A percentile compares a stretch with the other conserved stretches of the same genome.
Evolutionary conservation across 1,140 invertebrate species (phyloP).

Genomic region (Eufriesea mexicana): DNA sequence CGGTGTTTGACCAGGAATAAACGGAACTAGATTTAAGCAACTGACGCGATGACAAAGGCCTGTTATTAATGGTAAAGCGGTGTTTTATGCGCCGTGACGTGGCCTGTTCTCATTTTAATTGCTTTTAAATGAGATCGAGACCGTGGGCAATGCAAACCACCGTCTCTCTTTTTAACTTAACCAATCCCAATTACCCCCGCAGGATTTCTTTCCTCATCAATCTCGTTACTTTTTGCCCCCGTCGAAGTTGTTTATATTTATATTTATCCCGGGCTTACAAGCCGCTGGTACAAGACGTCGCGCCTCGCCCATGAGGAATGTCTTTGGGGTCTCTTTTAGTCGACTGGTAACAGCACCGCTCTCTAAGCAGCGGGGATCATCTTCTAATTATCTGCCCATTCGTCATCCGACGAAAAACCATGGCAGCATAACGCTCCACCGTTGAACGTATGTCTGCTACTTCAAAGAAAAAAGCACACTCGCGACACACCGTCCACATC

Average conservation of each 20-base stretch:
- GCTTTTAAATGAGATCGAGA: conserved; percentile 36
- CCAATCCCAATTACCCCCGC: conserved; percentile 64
- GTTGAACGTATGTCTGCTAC: conserved; percentile 26
- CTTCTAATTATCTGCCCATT: conserved; percentile 77
- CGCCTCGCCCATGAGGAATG: conserved; percentile 63
- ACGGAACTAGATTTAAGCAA: conserved; percentile 7
- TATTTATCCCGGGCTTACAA: conserved; percentile 68
- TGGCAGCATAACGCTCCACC: conserved; percentile 39
- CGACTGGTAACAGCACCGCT: conserved; percentile 63
- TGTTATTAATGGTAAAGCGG: conserved; percentile 11
- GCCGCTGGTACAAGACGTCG: conserved; percentile 58
- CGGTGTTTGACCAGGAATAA: neutral
- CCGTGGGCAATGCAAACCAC: neutral
- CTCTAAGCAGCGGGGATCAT: conserved; percentile 68
- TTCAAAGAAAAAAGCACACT: conserved; percentile 15
- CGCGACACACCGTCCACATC: neutral
- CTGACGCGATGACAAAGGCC: neutral
- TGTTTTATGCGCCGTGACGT: conserved; percentile 14
- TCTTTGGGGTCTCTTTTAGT: conserved; percentile 65
- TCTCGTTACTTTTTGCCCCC: conserved; percentile 63
- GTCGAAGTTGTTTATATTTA: conserved; percentile 74
- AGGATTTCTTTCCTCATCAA: conserved; percentile 72
- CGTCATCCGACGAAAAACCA: conserved; percentile 70
- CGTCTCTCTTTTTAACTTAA: conserved; percentile 8
- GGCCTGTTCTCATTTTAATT: conserved; percentile 52